Conservation (phyloP, 1,140 invertebrate species). For the Drosophila biarmipes region DNA sequence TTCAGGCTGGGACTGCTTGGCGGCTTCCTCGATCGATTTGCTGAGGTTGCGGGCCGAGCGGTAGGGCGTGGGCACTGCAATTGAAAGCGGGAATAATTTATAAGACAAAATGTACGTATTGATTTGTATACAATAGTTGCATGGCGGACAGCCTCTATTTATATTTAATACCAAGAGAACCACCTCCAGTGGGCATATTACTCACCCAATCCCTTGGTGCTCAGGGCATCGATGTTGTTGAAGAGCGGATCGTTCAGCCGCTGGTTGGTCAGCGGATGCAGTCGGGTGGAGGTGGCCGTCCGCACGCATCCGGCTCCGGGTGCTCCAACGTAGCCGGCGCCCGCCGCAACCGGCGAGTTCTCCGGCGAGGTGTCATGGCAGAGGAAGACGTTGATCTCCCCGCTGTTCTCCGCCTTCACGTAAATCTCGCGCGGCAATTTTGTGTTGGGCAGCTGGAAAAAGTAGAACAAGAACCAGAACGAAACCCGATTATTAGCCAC, state of each 20-base stretch:
- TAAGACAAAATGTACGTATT: no score
- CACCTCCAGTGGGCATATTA: neutral
- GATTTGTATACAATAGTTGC: no score
- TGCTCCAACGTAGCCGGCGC: constrained; percentile 42
- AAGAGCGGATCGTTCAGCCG: constrained; percentile 78
- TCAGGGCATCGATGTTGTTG: constrained; percentile 78
- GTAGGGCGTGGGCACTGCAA: constrained; percentile 55
- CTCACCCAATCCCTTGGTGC: constrained; percentile 67
- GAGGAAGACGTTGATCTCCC: constrained; percentile 96
- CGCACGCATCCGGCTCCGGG: constrained; percentile 57
- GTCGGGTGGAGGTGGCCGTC: constrained; percentile 72
- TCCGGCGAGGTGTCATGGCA: constrained; percentile 90
- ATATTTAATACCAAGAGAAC: no score
- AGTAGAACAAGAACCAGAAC: neutral
- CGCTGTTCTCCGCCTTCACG: constrained; percentile 92
- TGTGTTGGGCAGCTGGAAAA: constrained; percentile 86
- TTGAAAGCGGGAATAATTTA: neutral
- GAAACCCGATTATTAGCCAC: constrained; percentile 24
- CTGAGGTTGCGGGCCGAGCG: constrained; percentile 82
- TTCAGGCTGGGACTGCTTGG: constrained; percentile 78
- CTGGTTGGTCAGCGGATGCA: constrained; percentile 66
- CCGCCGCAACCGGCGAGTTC: constrained; percentile 73
- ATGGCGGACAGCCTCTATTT: no score
- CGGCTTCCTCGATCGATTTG: constrained; percentile 80
- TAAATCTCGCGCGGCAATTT: constrained; percentile 90